Percentiles rank a stretch among this genome's conserved stretches.
Evolutionary conservation across 2,797 vertebrate genomes (phyloP).

Genomic region (Hapalemur alaotrensis): DNA sequence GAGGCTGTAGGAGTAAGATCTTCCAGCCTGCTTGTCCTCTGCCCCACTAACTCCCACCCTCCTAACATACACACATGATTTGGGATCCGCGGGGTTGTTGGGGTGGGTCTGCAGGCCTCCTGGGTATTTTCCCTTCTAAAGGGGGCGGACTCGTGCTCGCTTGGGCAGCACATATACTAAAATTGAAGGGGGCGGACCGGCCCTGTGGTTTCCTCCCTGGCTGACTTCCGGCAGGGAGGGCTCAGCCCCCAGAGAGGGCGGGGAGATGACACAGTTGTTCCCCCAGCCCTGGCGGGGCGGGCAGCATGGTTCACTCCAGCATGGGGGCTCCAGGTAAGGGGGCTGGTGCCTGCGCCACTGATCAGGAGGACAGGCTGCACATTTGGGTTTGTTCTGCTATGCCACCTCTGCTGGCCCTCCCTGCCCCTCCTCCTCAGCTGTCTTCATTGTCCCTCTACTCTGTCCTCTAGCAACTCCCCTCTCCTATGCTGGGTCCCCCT

Average conservation of each 20-base stretch:
- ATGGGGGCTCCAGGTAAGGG: slow-evolving; percentile 82
- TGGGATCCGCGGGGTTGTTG: slow-evolving; percentile 38
- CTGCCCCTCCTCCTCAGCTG: background rate
- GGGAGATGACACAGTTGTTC: slow-evolving; percentile 78
- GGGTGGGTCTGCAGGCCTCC: background rate
- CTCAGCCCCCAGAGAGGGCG: slow-evolving; percentile 70
- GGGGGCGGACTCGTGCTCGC: slow-evolving; percentile 41
- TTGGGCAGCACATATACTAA: background rate
- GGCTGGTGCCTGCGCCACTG: background rate
- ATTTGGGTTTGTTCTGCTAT: background rate
- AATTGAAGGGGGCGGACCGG: slow-evolving; percentile 61
- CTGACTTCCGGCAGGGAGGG: slow-evolving; percentile 76
- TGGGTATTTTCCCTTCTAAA: slow-evolving; percentile 71
- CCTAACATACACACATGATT: background rate
- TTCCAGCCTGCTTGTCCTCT: background rate
- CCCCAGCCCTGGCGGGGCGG: slow-evolving; percentile 68
- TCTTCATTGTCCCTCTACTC: background rate
- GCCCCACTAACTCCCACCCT: background rate
- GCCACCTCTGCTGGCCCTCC: background rate
- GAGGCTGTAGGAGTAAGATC: background rate
- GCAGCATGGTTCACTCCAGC: slow-evolving; percentile 76
- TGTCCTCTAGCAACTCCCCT: background rate
- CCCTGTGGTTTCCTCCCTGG: slow-evolving; percentile 76
- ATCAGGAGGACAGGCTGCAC: background rate
- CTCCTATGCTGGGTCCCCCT: background rate